A percentile compares a stretch with the other conserved stretches of the same genome.
These are phyloP conservation scores for mouse (Mus musculus) DNA, from an alignment of 2,113 vertebrate genomes.

Conservation along the genomic window DNA sequence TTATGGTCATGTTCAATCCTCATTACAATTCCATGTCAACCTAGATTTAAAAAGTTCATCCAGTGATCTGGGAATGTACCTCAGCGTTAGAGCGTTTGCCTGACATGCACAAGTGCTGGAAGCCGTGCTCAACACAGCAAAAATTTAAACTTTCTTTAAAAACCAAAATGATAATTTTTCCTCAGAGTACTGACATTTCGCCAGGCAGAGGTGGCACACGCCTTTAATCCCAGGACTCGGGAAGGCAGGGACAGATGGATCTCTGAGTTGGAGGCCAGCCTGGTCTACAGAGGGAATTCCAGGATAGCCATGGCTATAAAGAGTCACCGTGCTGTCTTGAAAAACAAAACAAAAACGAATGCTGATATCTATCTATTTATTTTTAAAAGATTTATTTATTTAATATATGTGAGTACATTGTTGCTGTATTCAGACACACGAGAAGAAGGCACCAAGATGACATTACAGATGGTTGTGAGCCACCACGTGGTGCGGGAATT, in stretches of 20 bases:
- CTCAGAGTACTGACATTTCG: not conserved
- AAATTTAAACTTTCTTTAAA: not conserved
- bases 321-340: not conserved
- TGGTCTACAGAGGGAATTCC: not conserved
- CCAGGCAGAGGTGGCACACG: not conserved
- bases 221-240: not conserved
- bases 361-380: not conserved
- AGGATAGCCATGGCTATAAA: not conserved
- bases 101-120: not conserved
- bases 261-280: not conserved
- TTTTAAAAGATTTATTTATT: too few species aligned
- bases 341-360: not conserved
- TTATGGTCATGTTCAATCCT: not conserved
- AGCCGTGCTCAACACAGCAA: not conserved
- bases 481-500: too few species aligned
- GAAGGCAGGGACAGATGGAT: not conserved
- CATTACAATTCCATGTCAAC: not conserved
- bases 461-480: too few species aligned
- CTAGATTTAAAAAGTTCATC: not conserved
- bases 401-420: too few species aligned
- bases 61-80: not conserved
- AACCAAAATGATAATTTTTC: not conserved
- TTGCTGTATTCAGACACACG: too few species aligned
- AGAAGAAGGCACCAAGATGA: too few species aligned
- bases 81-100: not conserved